Conservation (phyloP, 2,888 invertebrate genomes). For the Hetaerina titia region DNA sequence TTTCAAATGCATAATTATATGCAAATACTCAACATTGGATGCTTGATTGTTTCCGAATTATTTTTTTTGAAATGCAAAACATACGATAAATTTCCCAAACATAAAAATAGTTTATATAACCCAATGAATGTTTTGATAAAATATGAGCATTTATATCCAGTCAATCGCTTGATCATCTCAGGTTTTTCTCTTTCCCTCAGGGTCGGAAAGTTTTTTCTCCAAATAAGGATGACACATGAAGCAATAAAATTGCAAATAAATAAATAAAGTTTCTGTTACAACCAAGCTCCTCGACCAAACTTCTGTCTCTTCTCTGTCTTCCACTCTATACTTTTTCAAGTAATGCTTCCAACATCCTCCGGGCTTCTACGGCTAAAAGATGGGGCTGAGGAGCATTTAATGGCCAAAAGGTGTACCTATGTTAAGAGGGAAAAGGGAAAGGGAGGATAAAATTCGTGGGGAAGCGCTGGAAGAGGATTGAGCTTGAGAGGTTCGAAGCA, state of each 20-base stretch:
- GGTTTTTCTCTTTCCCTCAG: neutral
- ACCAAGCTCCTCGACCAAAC: neutral
- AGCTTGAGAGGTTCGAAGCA: constrained; percentile 15
- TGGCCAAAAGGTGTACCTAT: neutral
- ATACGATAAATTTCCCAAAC: no score
- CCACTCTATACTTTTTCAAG: constrained; percentile 18
- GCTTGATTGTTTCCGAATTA: no score
- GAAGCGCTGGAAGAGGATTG: neutral
- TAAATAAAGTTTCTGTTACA: neutral
- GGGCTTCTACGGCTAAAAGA: constrained; percentile 32
- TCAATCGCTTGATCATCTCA: neutral
- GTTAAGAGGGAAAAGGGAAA: neutral
- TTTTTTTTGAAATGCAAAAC: no score
- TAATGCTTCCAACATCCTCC: constrained; percentile 13
- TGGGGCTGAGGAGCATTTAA: constrained; percentile 12
- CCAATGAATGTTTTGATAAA: neutral
- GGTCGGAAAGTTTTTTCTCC: neutral
- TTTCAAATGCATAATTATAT: no score
- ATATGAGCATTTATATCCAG: neutral
- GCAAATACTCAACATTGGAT: no score
- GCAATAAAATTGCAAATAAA: neutral
- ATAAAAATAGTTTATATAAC: no score
- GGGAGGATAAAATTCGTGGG: constrained; percentile 5
- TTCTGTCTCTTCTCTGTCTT: neutral
- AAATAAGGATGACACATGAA: neutral